Percentiles rank a stretch among this genome's conserved stretches.
phyloP scores from a whole-genome alignment of 1,140 invertebrate species.

The Ylistrum balloti region DNA sequence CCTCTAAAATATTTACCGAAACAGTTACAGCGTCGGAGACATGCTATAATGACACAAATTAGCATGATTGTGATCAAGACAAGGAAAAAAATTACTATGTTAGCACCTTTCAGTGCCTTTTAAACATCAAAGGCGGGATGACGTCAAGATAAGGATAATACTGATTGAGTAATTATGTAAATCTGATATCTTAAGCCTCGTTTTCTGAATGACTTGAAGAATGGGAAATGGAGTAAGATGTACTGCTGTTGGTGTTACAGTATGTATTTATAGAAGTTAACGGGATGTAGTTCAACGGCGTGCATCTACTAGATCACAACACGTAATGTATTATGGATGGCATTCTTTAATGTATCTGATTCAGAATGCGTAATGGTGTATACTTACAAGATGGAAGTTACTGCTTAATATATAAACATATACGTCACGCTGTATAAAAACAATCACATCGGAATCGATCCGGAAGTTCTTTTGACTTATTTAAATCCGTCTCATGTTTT shows the following conservation, averaged over 20 bases:
- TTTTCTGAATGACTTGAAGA: not conserved
- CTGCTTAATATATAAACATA: no score
- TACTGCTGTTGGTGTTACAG: not conserved
- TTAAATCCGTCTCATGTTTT: no score
- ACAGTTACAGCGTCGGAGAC: not conserved
- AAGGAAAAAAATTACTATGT: not conserved
- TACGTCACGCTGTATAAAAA: no score
- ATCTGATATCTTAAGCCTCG: not conserved
- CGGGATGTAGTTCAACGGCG: no score
- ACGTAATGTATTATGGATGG: no score
- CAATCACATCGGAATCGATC: no score
- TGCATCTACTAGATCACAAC: no score
- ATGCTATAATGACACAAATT: not conserved
- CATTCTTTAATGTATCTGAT: no score
- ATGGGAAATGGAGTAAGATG: not conserved
- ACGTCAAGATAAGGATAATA: not conserved
- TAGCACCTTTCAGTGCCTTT: not conserved
- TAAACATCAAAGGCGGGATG: not conserved
- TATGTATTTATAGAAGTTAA: no score
- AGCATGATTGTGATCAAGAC: not conserved
- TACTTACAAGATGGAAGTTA: no score
- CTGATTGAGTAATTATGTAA: not conserved
- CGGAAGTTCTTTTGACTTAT: no score
- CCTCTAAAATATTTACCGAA: not conserved
- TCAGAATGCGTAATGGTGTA: no score